A percentile compares a stretch with the other conserved stretches of the same genome.
These are phyloP conservation scores for Hylaeus volcanicus DNA, from an alignment of 1,140 invertebrate species.

Conservation along the genomic window DNA sequence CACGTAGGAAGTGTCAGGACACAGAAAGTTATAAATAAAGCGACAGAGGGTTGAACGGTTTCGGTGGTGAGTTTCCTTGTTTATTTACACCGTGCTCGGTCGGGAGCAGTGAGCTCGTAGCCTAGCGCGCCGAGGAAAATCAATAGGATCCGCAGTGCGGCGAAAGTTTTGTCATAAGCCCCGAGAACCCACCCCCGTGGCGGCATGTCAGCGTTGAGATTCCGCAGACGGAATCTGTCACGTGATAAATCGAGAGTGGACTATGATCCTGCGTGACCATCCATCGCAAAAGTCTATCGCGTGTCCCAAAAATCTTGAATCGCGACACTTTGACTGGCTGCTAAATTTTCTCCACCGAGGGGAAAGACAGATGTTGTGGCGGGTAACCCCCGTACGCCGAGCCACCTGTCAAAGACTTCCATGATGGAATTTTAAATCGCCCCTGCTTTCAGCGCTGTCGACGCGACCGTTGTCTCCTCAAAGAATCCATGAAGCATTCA, in stretches of 20 bases:
- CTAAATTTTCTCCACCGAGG: conserved; percentile 62
- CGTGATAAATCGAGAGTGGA: not conserved
- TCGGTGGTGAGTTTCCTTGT: conserved; percentile 62
- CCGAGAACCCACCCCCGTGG: conserved; percentile 22
- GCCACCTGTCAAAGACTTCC: conserved; percentile 71
- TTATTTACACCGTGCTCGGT: conserved; percentile 73
- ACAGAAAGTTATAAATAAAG: not conserved
- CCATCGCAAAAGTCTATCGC: no score
- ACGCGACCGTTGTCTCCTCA: not conserved
- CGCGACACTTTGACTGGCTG: no score
- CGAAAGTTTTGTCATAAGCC: conserved; percentile 75
- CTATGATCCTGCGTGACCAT: not conserved
- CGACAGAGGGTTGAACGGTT: not conserved
- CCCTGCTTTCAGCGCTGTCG: conserved; percentile 6
- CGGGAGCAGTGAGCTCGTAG: conserved; percentile 55
- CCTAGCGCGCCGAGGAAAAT: conserved; percentile 72
- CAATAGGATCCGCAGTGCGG: conserved; percentile 79
- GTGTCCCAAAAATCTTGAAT: not conserved
- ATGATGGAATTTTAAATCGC: conserved; percentile 77
- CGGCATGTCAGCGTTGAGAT: not conserved
- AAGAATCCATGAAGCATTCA: not conserved
- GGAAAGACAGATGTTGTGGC: conserved; percentile 69
- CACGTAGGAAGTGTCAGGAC: not conserved
- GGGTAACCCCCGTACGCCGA: conserved; percentile 53
- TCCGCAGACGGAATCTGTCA: not conserved